phyloP scores from a whole-genome alignment of 1,140 invertebrate genomes.

The Grapholita molesta region DNA sequence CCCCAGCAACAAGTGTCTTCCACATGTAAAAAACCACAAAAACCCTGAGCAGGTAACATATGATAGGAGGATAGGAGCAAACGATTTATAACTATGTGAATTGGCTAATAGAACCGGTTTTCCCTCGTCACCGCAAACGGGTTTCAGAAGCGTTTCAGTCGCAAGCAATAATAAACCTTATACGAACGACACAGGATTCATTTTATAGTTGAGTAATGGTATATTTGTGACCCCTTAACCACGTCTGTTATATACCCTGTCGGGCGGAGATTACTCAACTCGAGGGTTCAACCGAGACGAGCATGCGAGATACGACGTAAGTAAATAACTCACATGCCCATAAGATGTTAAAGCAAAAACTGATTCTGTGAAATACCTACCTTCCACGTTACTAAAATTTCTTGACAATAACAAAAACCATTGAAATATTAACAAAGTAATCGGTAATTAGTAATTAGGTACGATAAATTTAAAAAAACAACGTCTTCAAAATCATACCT shows the following conservation, averaged over 20 bases:
- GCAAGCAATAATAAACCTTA: constrained; percentile 45
- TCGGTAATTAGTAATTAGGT: too few relatives aligned
- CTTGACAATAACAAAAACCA: too few relatives aligned
- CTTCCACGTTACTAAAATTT: too few relatives aligned
- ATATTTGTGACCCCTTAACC: constrained; percentile 52
- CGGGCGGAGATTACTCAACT: constrained; percentile 2
- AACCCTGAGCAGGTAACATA: constrained; percentile 69
- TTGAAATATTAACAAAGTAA: too few relatives aligned
- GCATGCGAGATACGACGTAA: background rate
- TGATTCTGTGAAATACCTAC: too few relatives aligned
- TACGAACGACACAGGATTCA: constrained; percentile 29
- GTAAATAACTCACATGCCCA: background rate
- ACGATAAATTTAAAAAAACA: too few relatives aligned
- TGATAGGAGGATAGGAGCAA: constrained; percentile 33
- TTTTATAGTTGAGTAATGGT: constrained; percentile 29
- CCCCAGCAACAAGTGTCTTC: constrained; percentile 72
- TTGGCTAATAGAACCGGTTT: constrained; percentile 67
- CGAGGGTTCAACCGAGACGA: background rate
- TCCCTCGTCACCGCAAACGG: constrained; percentile 38
- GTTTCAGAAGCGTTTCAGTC: constrained; percentile 29
- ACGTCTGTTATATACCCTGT: constrained; percentile 34
- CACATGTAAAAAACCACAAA: constrained; percentile 72
- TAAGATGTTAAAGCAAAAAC: background rate
- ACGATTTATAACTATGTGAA: constrained; percentile 62
- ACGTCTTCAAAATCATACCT: too few relatives aligned